Conservation (phyloP, 2,888 invertebrate species). For the Trichogramma dendrolimi region DNA sequence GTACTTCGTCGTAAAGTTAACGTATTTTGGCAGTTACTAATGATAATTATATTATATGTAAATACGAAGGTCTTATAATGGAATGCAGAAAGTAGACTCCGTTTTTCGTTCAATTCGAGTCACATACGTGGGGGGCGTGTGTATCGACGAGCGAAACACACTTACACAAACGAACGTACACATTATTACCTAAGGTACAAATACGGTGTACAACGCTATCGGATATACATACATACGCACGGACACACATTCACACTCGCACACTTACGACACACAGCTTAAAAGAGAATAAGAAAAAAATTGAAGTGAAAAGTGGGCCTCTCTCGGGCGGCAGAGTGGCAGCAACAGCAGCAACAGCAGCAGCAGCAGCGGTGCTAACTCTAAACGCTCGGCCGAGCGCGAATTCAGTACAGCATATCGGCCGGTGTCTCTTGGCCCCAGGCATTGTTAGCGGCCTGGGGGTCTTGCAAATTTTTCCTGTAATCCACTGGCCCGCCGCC, state of each 20-base stretch:
- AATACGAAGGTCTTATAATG: conserved; percentile 27
- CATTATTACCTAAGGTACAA: not conserved
- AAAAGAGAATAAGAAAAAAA: too few relatives aligned
- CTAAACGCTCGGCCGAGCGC: conserved; percentile 15
- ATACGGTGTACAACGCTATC: too few relatives aligned
- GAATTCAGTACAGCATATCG: conserved; percentile 51
- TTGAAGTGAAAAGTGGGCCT: not conserved
- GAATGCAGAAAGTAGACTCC: conserved; percentile 22
- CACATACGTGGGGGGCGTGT: too few relatives aligned
- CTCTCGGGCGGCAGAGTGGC: not conserved
- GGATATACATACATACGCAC: too few relatives aligned
- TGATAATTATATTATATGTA: conserved; percentile 25
- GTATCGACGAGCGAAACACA: too few relatives aligned
- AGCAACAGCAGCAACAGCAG: not conserved
- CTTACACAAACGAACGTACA: conserved; percentile 4
- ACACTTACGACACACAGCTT: too few relatives aligned
- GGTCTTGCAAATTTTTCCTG: conserved; percentile 51
- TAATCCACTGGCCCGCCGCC: conserved; percentile 45
- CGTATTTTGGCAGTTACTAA: conserved; percentile 27
- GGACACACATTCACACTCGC: too few relatives aligned
- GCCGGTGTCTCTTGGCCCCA: conserved; percentile 54
- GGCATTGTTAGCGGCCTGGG: conserved; percentile 35
- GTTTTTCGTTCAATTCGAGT: too few relatives aligned
- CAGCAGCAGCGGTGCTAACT: conserved; percentile 9
- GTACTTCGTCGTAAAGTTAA: conserved; percentile 20